phyloP scores from a whole-genome alignment of 2,113 vertebrate genomes.

The Gnathonemus echidnorhynchus region DNA sequence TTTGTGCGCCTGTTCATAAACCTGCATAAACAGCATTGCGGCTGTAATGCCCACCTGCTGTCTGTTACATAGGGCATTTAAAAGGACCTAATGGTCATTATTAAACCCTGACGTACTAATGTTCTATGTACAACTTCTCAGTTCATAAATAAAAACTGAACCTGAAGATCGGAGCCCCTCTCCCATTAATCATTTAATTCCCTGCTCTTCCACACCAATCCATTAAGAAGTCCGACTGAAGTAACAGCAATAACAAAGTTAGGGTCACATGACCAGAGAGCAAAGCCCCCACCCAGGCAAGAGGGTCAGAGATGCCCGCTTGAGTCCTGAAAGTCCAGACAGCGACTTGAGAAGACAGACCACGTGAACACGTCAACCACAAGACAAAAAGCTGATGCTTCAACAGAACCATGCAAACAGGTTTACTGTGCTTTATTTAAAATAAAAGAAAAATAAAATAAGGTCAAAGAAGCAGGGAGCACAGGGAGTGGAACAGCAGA shows the following conservation, averaged over 20 bases:
- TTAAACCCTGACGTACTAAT: not conserved
- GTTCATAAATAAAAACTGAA: not conserved
- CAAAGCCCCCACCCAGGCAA: not conserved
- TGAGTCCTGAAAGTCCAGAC: not conserved
- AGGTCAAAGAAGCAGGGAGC: not conserved
- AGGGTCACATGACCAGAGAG: not conserved
- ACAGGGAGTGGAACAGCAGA: not conserved
- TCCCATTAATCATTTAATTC: not conserved
- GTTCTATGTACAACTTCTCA: not conserved
- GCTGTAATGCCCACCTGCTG: not conserved
- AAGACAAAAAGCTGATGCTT: not conserved
- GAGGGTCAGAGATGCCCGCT: not conserved
- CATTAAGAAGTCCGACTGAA: not conserved
- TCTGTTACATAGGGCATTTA: not conserved
- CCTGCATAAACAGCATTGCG: not conserved
- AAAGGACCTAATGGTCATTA: not conserved
- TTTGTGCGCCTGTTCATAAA: not conserved
- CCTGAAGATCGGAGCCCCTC: not conserved
- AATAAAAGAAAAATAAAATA: not conserved
- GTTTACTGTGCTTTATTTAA: not conserved
- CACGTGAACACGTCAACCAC: not conserved
- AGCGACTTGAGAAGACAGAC: not conserved
- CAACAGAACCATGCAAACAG: constrained; percentile 3
- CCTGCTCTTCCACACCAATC: not conserved
- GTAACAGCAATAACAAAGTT: not conserved